Percentiles rank a stretch among this genome's conserved stretches.
phyloP scores from a whole-genome alignment of 1,140 invertebrate genomes.

The Saccostrea glomerata region DNA sequence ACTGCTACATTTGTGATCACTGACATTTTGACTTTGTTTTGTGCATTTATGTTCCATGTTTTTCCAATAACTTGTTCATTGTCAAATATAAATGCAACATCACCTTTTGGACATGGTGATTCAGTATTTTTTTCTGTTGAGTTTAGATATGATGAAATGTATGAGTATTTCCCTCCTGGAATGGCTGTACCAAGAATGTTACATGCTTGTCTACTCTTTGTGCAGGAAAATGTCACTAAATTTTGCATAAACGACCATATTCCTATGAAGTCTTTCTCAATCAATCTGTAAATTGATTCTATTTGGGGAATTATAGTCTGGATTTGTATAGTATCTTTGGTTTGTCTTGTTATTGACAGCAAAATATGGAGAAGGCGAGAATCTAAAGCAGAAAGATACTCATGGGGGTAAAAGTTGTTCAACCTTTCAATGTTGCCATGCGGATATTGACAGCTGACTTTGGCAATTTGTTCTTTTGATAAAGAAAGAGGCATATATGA shows the following conservation, averaged over 20 bases:
- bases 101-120: constrained; percentile 14
- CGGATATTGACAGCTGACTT: too few species aligned
- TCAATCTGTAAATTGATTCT: background rate
- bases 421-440: too few species aligned
- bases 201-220: constrained; percentile 34
- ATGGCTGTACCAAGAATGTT: constrained; percentile 31
- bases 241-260: constrained; percentile 1
- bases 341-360: too few species aligned
- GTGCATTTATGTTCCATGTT: background rate
- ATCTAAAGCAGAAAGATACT: too few species aligned
- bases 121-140: background rate
- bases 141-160: background rate
- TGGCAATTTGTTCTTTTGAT: too few species aligned
- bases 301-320: too few species aligned
- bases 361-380: too few species aligned
- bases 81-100: constrained; percentile 43
- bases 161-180: background rate
- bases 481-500: too few species aligned
- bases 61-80: constrained; percentile 40
- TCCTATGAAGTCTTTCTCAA: background rate
- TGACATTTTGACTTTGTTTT: constrained; percentile 33
- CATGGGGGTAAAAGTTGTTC: too few species aligned
- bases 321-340: too few species aligned
- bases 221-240: background rate
- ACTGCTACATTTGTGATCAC: constrained; percentile 44